Conservation (phyloP, 2,797 vertebrate genomes). For the Gobio occitaniae region DNA sequence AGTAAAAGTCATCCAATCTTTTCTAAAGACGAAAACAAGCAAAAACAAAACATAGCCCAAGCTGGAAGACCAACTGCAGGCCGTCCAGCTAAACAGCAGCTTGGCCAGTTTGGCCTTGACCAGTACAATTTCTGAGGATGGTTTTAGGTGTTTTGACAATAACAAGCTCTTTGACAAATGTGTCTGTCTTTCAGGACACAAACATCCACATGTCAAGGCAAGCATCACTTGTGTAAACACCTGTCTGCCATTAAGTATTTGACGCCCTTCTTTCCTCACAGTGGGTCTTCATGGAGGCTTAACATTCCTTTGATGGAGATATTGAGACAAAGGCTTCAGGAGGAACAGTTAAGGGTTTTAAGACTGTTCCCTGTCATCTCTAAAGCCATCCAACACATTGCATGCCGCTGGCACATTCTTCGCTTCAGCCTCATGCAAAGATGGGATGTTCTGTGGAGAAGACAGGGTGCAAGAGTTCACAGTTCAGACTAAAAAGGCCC, state of each 20-base stretch:
- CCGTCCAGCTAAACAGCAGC: background rate
- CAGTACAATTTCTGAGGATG: background rate
- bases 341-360: slow-evolving; percentile 44
- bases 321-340: slow-evolving; percentile 42
- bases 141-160: background rate
- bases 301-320: slow-evolving; percentile 43
- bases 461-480: background rate
- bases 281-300: slow-evolving; percentile 38
- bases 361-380: slow-evolving; percentile 35
- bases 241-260: slow-evolving; percentile 29
- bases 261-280: slow-evolving; percentile 4
- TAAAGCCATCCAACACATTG: slow-evolving; percentile 46
- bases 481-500: background rate
- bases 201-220: background rate
- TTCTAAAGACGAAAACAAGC: background rate
- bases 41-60: background rate
- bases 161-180: background rate
- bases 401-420: slow-evolving; percentile 57
- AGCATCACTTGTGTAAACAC: slow-evolving; percentile 26
- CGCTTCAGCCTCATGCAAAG: slow-evolving; percentile 22
- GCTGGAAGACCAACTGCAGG: background rate
- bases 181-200: background rate
- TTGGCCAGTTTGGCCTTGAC: no score
- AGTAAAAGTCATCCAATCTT: background rate
- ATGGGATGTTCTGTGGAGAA: slow-evolving; percentile 16